These are phyloP conservation scores for Aleiodes testaceus DNA, from an alignment of 2,888 invertebrate species.

Conservation along the genomic window DNA sequence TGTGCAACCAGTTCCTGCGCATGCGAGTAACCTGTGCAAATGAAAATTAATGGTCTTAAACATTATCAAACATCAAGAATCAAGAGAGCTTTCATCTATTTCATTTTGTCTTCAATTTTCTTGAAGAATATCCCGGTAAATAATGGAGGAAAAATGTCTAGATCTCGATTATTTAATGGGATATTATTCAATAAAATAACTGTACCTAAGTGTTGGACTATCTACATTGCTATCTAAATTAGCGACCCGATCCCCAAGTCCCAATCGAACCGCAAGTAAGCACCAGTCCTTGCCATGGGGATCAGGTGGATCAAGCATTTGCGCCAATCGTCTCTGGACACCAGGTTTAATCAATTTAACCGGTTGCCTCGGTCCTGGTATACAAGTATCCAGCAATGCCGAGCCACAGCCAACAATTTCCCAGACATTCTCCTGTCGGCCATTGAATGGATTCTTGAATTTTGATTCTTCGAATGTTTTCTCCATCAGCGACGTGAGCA, in stretches of 20 bases:
- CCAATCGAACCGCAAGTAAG: constrained; percentile 81
- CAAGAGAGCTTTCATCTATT: no score
- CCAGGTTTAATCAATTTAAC: constrained; percentile 78
- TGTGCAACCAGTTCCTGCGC: constrained; percentile 66
- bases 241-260: constrained; percentile 75
- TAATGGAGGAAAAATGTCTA: no score
- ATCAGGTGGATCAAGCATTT: constrained; percentile 82
- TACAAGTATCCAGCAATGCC: constrained; percentile 64
- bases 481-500: constrained; percentile 65
- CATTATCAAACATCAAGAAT: not conserved
- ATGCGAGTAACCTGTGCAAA: constrained; percentile 62
- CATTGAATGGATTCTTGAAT: constrained; percentile 69
- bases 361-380: constrained; percentile 67
- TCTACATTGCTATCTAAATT: constrained; percentile 68
- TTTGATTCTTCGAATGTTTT: constrained; percentile 65
- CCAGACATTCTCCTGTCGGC: constrained; percentile 68
- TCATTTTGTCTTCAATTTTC: not conserved
- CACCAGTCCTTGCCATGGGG: constrained; percentile 85
- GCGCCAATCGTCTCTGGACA: constrained; percentile 78
- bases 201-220: constrained; percentile 68
- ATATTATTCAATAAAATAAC: constrained; percentile 2
- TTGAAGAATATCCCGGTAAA: not conserved
- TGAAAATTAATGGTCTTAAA: not conserved
- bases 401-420: constrained; percentile 68
- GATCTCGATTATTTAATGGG: not conserved